Evolutionary conservation across 1,140 invertebrate genomes (phyloP).

Genomic region (Phenacoccus solenopsis): DNA sequence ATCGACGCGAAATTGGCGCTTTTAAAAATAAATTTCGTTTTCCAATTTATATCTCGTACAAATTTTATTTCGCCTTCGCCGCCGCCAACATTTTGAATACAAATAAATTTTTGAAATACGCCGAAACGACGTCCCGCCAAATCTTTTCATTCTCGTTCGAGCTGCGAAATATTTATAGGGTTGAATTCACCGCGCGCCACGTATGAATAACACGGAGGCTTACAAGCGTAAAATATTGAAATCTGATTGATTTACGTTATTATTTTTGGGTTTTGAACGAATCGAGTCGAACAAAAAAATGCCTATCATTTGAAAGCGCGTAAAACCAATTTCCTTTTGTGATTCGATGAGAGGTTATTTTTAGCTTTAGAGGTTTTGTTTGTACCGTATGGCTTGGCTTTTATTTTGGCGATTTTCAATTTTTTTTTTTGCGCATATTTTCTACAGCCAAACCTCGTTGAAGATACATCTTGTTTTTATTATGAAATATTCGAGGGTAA

Average conservation of each 20-base stretch:
- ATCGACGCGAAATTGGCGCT: too few relatives aligned
- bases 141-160: too few relatives aligned
- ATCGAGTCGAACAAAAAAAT: not conserved
- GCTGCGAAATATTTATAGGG: not conserved
- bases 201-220: not conserved
- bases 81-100: too few relatives aligned
- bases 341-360: too few relatives aligned
- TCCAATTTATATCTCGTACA: too few relatives aligned
- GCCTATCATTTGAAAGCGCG: not conserved
- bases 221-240: not conserved
- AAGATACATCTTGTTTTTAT: not conserved
- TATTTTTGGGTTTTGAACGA: not conserved
- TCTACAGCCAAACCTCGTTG: not conserved
- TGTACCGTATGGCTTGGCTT: not conserved
- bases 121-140: too few relatives aligned
- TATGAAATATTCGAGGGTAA: not conserved
- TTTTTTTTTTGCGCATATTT: not conserved
- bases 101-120: too few relatives aligned
- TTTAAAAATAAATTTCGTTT: too few relatives aligned
- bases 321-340: too few relatives aligned
- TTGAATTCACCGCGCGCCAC: not conserved
- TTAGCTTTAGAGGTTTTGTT: not conserved
- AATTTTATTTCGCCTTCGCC: too few relatives aligned
- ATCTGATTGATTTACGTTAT: slow-evolving; percentile 3
- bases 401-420: not conserved